These are phyloP conservation scores for Lysiphlebus fabarum DNA, from an alignment of 1,140 invertebrate species.

Conservation along the genomic window DNA sequence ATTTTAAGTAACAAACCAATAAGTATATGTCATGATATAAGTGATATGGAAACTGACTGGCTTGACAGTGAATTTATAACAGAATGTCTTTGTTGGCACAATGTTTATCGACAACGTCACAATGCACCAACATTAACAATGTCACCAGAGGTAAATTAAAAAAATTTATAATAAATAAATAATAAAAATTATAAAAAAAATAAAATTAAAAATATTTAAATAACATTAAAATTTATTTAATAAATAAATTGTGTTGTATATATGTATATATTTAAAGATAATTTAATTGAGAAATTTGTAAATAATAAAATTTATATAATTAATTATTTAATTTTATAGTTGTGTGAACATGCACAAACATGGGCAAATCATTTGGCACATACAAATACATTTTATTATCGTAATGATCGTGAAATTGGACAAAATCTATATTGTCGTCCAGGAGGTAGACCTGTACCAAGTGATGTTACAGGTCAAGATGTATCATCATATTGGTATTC, in stretches of 20 bases:
- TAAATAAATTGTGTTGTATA: no score
- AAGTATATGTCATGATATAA: conserved; percentile 66
- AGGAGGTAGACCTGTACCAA: conserved; percentile 59
- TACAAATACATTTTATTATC: conserved; percentile 72
- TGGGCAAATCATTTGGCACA: conserved; percentile 83
- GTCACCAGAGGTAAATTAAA: conserved; percentile 63
- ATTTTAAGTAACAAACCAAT: conserved; percentile 58
- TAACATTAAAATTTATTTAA: no score
- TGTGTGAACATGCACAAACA: conserved; percentile 77
- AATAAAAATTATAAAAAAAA: no score
- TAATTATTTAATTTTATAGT: conserved; percentile 41
- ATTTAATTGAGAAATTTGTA: no score
- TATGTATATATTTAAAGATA: no score
- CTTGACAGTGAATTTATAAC: conserved; percentile 76
- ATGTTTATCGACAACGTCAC: conserved; percentile 73
- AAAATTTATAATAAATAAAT: no score
- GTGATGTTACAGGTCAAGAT: conserved; percentile 73
- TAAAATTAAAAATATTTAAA: no score
- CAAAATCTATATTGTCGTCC: conserved; percentile 74
- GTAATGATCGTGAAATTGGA: conserved; percentile 70
- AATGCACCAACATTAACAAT: conserved; percentile 68
- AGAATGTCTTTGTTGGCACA: conserved; percentile 77
- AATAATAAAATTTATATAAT: no score
- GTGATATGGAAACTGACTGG: conserved; percentile 69
- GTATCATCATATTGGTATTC: conserved; percentile 85